A percentile compares a stretch with the other conserved stretches of the same genome.
Conservation (phyloP, 1,140 invertebrate genomes). For the Orchesella cincta region DNA sequence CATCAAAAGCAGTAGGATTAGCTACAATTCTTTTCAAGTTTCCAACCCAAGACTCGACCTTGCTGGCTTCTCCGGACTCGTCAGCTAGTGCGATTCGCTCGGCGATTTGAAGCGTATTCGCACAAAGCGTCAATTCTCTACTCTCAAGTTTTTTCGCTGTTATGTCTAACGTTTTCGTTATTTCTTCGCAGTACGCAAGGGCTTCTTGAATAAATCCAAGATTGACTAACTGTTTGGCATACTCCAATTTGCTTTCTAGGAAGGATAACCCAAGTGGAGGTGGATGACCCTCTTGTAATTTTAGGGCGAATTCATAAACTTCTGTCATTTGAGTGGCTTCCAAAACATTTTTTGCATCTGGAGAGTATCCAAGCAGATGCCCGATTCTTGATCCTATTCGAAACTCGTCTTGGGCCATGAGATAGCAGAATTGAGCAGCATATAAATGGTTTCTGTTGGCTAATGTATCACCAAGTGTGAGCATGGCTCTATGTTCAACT, state of each 20-base stretch:
- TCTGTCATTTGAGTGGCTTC: slow-evolving; percentile 90
- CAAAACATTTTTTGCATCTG: slow-evolving; percentile 57
- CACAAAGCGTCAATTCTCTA: neutral
- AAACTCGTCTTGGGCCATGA: slow-evolving; percentile 81
- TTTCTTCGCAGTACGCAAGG: slow-evolving; percentile 78
- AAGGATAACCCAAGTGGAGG: slow-evolving; percentile 42
- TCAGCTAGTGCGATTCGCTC: neutral
- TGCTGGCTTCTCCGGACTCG: neutral
- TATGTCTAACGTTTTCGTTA: slow-evolving; percentile 64
- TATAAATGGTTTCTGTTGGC: slow-evolving; percentile 60
- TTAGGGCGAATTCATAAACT: slow-evolving; percentile 89
- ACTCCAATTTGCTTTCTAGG: slow-evolving; percentile 59
- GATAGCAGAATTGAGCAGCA: slow-evolving; percentile 91
- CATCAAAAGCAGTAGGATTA: neutral
- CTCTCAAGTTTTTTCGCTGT: neutral
- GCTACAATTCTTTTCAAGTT: neutral
- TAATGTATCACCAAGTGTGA: slow-evolving; percentile 68
- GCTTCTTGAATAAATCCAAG: slow-evolving; percentile 75
- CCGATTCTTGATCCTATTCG: slow-evolving; percentile 64
- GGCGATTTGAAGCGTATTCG: neutral
- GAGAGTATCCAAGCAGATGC: slow-evolving; percentile 70
- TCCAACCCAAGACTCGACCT: neutral
- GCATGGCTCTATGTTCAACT: slow-evolving; percentile 79
- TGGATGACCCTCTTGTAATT: slow-evolving; percentile 69
- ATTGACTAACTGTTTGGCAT: slow-evolving; percentile 74